Evolutionary conservation across 2,797 vertebrate species (phyloP).

Genomic region (Myotis vivesi): DNA sequence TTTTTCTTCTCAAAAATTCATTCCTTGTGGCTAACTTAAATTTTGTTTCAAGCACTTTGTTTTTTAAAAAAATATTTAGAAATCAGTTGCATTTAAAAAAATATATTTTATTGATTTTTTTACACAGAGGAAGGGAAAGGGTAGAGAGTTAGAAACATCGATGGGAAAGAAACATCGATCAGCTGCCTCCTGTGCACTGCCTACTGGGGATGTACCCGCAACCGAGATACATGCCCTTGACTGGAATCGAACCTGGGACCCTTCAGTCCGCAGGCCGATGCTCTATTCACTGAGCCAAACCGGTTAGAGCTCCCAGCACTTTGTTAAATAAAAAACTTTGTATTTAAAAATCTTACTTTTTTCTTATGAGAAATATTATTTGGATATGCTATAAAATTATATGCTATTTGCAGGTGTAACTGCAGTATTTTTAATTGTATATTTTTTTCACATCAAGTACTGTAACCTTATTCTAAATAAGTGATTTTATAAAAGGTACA

Average conservation of each 20-base stretch:
- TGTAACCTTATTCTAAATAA: slow-evolving; percentile 47
- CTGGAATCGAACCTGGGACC: no score
- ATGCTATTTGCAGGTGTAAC: not conserved
- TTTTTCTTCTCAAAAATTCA: slow-evolving; percentile 16
- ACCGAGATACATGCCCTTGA: no score
- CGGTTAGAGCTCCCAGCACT: not conserved
- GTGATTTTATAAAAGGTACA: not conserved
- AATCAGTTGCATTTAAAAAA: no score
- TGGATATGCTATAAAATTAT: not conserved
- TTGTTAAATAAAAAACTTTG: not conserved
- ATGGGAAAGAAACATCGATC: no score
- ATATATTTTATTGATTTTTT: no score
- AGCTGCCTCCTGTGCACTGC: no score
- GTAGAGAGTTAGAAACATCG: no score
- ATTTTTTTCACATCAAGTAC: slow-evolving; percentile 28
- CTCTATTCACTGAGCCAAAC: no score
- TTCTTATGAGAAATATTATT: slow-evolving; percentile 5
- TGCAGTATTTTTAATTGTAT: not conserved
- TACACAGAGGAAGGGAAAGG: no score
- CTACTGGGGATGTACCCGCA: no score
- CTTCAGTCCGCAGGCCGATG: no score
- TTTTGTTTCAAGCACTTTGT: not conserved
- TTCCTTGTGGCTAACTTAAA: not conserved
- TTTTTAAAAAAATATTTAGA: no score
- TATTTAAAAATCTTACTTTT: not conserved